These are phyloP conservation scores for Anthopleura xanthogrammica DNA, from an alignment of 92 coral and sea anemone species.

Conservation along the genomic window DNA sequence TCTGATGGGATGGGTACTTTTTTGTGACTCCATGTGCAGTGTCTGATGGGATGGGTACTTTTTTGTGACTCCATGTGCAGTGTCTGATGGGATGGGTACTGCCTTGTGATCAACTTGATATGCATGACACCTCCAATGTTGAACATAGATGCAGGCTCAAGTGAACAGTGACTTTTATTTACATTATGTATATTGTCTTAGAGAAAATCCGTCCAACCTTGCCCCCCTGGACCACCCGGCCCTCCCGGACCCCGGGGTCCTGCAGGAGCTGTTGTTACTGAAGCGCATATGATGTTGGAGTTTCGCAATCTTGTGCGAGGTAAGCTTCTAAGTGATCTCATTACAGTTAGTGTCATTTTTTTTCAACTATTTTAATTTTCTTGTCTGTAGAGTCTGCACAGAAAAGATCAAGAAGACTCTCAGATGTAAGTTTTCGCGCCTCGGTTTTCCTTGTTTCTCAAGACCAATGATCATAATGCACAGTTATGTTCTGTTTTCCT, in stretches of 20 bases:
- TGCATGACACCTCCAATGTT: too few species aligned
- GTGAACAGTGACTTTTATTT: too few species aligned
- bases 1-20: background rate
- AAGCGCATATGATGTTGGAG: conserved; percentile 92
- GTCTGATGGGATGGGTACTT: too few species aligned
- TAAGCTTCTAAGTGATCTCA: conserved; percentile 7
- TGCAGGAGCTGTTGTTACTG: conserved; percentile 95
- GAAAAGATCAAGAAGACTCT: conserved; percentile 54
- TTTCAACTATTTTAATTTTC: background rate
- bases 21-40: too few species aligned
- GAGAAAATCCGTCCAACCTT: conserved; percentile 16
- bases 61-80: too few species aligned
- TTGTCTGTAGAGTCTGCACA: conserved; percentile 49
- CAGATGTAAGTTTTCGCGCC: conserved; percentile 33
- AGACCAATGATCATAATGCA: background rate
- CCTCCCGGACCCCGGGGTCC: conserved; percentile 98
- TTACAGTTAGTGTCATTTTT: background rate
- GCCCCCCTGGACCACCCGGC: conserved; percentile 98
- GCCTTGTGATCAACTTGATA: too few species aligned
- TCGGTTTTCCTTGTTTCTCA: background rate
- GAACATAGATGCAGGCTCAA: too few species aligned
- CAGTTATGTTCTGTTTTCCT: background rate
- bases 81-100: too few species aligned
- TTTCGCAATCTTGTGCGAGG: conserved; percentile 93
- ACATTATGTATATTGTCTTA: background rate